Percentiles rank a stretch among this genome's conserved stretches.
Conservation (phyloP, 1,140 invertebrate species). For the Trinorchestia longiramus region DNA sequence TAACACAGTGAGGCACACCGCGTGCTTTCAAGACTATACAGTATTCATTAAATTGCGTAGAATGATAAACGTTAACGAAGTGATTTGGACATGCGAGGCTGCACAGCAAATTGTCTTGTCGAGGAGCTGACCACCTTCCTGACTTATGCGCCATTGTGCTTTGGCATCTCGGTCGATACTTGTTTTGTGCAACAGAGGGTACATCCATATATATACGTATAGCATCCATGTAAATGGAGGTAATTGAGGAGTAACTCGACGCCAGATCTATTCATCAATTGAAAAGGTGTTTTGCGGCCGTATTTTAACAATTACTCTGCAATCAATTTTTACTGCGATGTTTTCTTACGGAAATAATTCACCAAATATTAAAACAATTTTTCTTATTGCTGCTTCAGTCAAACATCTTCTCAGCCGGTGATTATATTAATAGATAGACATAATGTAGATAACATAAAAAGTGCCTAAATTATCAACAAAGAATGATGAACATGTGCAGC, state of each 20-base stretch:
- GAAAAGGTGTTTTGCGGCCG: neutral
- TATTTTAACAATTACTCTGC: neutral
- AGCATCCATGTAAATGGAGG: neutral
- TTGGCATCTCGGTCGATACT: neutral
- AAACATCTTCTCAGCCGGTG: neutral
- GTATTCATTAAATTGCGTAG: neutral
- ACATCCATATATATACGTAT: neutral
- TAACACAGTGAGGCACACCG: neutral
- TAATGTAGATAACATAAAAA: too few relatives aligned
- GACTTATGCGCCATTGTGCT: slow-evolving; percentile 33
- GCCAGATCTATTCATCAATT: neutral
- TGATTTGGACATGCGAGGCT: neutral
- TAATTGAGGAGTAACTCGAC: neutral
- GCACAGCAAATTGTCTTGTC: neutral
- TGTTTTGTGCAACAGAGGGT: neutral
- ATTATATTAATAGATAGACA: neutral
- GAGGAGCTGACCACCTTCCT: neutral
- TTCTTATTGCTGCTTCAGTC: neutral
- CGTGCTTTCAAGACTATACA: neutral
- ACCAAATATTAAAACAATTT: neutral
- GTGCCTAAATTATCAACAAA: neutral
- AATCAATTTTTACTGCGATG: neutral
- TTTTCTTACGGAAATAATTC: neutral
- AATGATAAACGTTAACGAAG: slow-evolving; percentile 24
- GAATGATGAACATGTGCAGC: neutral